A percentile compares a stretch with the other conserved stretches of the same genome.
Evolutionary conservation across 2,888 invertebrate species (phyloP).

Genomic region (Slavum lentiscoides): DNA sequence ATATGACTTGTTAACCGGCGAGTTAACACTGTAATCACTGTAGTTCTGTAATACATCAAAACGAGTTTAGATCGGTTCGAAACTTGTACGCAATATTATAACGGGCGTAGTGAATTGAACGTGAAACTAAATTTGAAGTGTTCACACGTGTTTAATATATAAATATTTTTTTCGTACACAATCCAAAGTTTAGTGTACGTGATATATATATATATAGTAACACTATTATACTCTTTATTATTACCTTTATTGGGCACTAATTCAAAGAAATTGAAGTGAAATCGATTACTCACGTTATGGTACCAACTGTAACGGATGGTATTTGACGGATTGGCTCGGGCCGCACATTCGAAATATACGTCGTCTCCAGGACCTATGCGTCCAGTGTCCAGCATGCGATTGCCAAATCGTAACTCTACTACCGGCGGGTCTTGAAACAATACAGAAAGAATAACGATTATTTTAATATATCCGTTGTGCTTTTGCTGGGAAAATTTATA

Average conservation of each 20-base stretch:
- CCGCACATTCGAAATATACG: constrained; percentile 41
- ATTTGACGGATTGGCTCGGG: constrained; percentile 50
- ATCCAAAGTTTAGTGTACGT: background rate
- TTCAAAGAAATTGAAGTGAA: background rate
- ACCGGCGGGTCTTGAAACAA: constrained; percentile 25
- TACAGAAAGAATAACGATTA: background rate
- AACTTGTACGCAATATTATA: background rate
- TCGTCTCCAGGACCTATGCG: constrained; percentile 47
- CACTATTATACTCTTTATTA: too few species aligned
- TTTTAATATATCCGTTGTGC: too few species aligned
- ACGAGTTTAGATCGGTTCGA: background rate
- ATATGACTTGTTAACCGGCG: background rate
- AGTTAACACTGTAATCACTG: background rate
- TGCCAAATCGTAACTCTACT: constrained; percentile 33
- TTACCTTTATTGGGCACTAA: background rate
- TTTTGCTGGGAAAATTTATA: too few species aligned
- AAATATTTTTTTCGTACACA: background rate
- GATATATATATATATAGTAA: background rate
- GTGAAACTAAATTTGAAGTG: background rate
- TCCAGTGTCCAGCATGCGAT: constrained; percentile 30
- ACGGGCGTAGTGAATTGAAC: too few species aligned
- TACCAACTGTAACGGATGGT: constrained; percentile 51
- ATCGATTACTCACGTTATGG: constrained; percentile 50
- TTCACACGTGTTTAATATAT: too few species aligned
- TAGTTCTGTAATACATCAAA: background rate